A percentile compares a stretch with the other conserved stretches of the same genome.
Evolutionary conservation across 2,888 invertebrate genomes (phyloP).

Genomic region (Heliconius charithonia): DNA sequence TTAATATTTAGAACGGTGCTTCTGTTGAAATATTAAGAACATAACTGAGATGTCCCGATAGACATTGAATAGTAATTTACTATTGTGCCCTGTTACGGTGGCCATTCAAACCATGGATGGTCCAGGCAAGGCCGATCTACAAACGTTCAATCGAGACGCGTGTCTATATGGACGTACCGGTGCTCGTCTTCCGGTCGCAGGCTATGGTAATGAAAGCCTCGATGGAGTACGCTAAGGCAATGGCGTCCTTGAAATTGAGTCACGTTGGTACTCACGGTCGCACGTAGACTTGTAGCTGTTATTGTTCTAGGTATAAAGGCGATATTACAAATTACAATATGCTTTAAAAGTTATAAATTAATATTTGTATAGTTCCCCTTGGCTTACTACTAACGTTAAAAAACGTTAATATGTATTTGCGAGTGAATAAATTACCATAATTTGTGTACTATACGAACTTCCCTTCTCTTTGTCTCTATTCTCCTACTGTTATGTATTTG

Average conservation of each 20-base stretch:
- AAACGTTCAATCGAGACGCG: slow-evolving; percentile 54
- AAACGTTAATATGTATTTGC: neutral
- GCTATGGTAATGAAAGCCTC: slow-evolving; percentile 72
- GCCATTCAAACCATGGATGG: slow-evolving; percentile 32
- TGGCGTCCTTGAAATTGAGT: slow-evolving; percentile 48
- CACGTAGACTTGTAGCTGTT: slow-evolving; percentile 21
- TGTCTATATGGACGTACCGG: slow-evolving; percentile 60
- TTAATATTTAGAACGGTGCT: slow-evolving; percentile 20
- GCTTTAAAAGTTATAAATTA: neutral
- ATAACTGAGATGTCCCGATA: slow-evolving; percentile 21
- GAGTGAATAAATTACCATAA: neutral
- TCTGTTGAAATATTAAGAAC: slow-evolving; percentile 20
- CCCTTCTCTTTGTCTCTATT: too few species aligned
- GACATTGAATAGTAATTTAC: slow-evolving; percentile 35
- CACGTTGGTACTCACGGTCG: slow-evolving; percentile 35
- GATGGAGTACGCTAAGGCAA: slow-evolving; percentile 56
- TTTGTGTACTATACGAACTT: neutral
- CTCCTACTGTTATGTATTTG: too few species aligned
- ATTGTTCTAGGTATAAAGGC: slow-evolving; percentile 22
- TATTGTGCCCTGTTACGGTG: slow-evolving; percentile 32
- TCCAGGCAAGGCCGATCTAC: slow-evolving; percentile 52
- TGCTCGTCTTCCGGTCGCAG: slow-evolving; percentile 72
- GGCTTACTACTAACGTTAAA: neutral
- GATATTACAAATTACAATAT: neutral
- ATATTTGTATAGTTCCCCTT: neutral